Evolutionary conservation across 2,888 invertebrate species (phyloP).

Genomic region (Nemotelus nigrinus): DNA sequence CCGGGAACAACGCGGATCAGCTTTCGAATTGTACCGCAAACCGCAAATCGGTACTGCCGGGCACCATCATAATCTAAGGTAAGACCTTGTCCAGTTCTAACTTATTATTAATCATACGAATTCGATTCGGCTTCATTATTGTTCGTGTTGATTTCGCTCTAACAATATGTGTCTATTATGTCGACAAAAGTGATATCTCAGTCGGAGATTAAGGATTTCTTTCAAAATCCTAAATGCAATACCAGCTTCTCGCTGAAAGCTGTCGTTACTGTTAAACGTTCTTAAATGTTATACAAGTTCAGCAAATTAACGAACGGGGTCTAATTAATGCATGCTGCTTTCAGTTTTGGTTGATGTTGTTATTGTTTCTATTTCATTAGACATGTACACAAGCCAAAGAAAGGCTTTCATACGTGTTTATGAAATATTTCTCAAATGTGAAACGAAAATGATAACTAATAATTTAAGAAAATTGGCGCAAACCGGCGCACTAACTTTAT

Average conservation of each 20-base stretch:
- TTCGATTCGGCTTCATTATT: neutral
- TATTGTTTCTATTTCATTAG: neutral
- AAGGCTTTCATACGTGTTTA: neutral
- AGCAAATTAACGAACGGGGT: too few relatives aligned
- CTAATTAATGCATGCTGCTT: too few relatives aligned
- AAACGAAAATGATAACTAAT: neutral
- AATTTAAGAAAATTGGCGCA: conserved; percentile 1
- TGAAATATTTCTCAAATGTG: neutral
- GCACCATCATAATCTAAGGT: conserved; percentile 85
- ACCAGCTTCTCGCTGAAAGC: too few relatives aligned
- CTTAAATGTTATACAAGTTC: too few relatives aligned
- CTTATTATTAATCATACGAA: neutral
- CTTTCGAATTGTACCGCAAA: conserved; percentile 94
- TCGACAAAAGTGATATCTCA: neutral
- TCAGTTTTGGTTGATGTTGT: too few relatives aligned
- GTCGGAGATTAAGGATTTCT: neutral
- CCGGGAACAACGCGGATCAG: conserved; percentile 89
- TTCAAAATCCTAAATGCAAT: too few relatives aligned
- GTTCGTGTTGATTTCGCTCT: neutral
- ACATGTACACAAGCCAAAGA: neutral
- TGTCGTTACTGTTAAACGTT: too few relatives aligned
- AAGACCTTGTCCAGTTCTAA: conserved; percentile 56
- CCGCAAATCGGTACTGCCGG: conserved; percentile 71
- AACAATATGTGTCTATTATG: neutral
- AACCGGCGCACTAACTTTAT: conserved; percentile 45